Evolutionary conservation across 1,140 invertebrate genomes (phyloP), one percentile per base, ranked within the genome.

Genomic region (Drosophila arawakana): DNA sequence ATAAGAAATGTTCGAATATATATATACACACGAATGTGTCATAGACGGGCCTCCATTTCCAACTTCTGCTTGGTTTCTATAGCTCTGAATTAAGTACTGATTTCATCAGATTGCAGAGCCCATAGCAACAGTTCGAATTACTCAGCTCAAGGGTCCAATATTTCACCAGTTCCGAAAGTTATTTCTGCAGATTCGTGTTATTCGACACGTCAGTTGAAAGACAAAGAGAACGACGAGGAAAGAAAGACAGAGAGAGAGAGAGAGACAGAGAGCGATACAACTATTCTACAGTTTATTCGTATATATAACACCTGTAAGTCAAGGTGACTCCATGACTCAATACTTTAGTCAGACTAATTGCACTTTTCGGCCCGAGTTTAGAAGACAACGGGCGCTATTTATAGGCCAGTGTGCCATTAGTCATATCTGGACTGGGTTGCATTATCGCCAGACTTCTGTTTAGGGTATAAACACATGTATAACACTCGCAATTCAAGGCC

Each of bases 21-120:
- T 25, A 3, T 25, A 25, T 25, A 25, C 25, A 3, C 25, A 25
- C 25, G 6, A 30, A 30, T 83, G 81, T 83, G 81, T 84, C 81
- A 84, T 50, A 8, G 80, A 62, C 80, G 76, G 50, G 80, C 80
- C 80, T 83, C 80, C 59, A 7, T 55, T 81, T 73, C 37, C 30
- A 44, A 25, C 49, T 5, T 7, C 30, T 39, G 35, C n/a, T 15
- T 15, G 13, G 13, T 58, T 18, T 43, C 7, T 63, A 7, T 63
- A 15, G 34, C 44, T 30, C n/a, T 50, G 11, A 34, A 52, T 50
- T n/a, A 18, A 57, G 18, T 30, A 55, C 13, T 55, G 21, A 71
- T 71, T 71, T 71, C 68, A 63, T 57, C 68, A 70, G 30, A 0
- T 37, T 30, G 46, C 11, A 11, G 9, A 46, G 10, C 43, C 43